Base-by-base conservation (phyloP, 2,113 vertebrate species). In the Solea solea region DNA sequence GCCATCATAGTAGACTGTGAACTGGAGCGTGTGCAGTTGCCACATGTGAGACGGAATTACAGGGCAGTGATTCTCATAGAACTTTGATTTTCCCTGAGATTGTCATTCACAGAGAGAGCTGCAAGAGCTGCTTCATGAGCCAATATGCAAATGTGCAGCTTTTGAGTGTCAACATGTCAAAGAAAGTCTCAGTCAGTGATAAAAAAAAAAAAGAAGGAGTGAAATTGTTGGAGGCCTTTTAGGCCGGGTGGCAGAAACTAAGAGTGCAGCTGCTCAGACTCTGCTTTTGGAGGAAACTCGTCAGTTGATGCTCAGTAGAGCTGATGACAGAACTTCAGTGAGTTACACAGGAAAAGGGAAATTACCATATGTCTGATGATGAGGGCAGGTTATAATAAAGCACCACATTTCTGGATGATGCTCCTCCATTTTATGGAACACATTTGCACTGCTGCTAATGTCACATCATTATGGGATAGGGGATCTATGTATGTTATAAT, bases 111-210 rank as follows among this genome's bases (percentile, higher is more conserved):
- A 41, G 51, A 64, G 46, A 16, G 44, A 69, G 52, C 78, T 40
- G 68, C 40, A 49, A 81, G 72, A 44, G 52, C 54, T 58, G 16
- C 46, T 63, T 74, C 74, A 73, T 3, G 46, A 69, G 55, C 64
- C 51, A 52, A 83, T 74, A 75, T 79, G 80, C 74, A 81, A 80
- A 85, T 82, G 25, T 5, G 3, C 16, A 48, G 65, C 65, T 69
- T 82, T 83, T 72, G 27, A 83, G 82, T 78, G 62, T 80, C 69
- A 81, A 45, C 1, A 27, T 76, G 71, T 74, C 77, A 81, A 76
- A 78, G 50, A 64, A 48, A 82, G 57, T 57, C 52, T n/a, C 53
- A 74, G 66, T 59, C 61, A 21, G 53, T 45, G 11, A 27, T 44
- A 50, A 55, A 25, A 7, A 15, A 7, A 15, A 11, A 9, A 8